phyloP scores from a whole-genome alignment of 2,888 invertebrate genomes.

The Cephonodes hylas region DNA sequence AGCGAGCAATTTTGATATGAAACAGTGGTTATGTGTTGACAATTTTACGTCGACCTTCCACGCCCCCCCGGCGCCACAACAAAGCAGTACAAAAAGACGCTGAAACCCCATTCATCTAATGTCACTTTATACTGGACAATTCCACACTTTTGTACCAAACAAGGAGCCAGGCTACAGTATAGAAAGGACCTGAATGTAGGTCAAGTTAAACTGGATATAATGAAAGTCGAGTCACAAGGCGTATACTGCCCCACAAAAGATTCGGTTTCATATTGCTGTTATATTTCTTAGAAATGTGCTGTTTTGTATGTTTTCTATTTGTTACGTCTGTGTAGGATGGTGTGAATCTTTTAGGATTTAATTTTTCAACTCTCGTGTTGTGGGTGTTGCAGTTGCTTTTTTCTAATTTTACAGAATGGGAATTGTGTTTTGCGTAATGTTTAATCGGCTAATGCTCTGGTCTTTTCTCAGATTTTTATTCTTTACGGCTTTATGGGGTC shows the following conservation, averaged over 20 bases:
- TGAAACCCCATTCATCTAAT: neutral
- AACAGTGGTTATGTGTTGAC: conserved; percentile 6
- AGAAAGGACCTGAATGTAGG: neutral
- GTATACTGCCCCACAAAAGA: conserved; percentile 15
- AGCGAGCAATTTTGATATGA: conserved; percentile 16
- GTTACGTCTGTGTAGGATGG: conserved; percentile 23
- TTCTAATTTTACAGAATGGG: neutral
- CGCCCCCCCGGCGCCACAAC: neutral
- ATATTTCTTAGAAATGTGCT: conserved; percentile 55
- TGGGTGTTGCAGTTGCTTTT: neutral
- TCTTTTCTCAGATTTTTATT: neutral
- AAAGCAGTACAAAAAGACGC: neutral
- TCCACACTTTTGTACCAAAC: neutral
- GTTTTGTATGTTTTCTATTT: conserved; percentile 41
- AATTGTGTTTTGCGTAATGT: neutral
- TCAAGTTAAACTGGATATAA: neutral
- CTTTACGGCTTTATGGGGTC: too few relatives aligned
- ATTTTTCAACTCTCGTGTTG: neutral
- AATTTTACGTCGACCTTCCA: neutral
- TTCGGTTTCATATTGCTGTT: conserved; percentile 43
- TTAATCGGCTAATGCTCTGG: neutral
- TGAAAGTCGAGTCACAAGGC: too few relatives aligned
- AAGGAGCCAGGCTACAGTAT: neutral
- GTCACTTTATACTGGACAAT: conserved; percentile 5
- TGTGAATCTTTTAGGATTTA: conserved; percentile 35